phyloP scores from a whole-genome alignment of 2,888 invertebrate species.

The Dasypogon diadema region DNA sequence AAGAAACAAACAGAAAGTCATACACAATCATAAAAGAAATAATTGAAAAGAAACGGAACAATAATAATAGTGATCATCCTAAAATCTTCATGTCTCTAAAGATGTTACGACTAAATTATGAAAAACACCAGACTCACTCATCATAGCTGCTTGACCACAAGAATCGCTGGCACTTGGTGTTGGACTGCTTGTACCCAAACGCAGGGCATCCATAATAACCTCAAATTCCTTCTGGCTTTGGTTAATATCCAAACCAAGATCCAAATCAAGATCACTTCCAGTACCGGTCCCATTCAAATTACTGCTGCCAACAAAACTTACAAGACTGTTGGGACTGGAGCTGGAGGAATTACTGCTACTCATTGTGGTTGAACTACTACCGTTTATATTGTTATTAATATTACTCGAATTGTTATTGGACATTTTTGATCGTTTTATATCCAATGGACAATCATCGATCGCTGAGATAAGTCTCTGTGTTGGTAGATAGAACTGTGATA shows the following conservation, averaged over 20 bases:
- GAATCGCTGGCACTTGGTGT: slow-evolving; percentile 67
- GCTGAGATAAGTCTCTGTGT: slow-evolving; percentile 77
- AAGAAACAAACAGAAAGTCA: slow-evolving; percentile 26
- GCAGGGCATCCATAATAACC: slow-evolving; percentile 69
- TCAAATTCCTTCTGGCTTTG: slow-evolving; percentile 69
- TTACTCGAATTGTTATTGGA: slow-evolving; percentile 39
- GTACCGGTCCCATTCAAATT: not conserved
- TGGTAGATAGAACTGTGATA: slow-evolving; percentile 79
- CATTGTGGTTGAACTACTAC: slow-evolving; percentile 41
- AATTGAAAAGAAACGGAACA: not conserved
- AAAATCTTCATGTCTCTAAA: slow-evolving; percentile 68
- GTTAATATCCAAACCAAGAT: slow-evolving; percentile 66
- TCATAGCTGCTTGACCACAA: slow-evolving; percentile 75
- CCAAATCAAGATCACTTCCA: slow-evolving; percentile 60
- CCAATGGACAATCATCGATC: slow-evolving; percentile 73
- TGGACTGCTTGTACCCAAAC: slow-evolving; percentile 65
- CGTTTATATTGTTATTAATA: slow-evolving; percentile 22
- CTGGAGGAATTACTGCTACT: not conserved
- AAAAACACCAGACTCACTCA: slow-evolving; percentile 70
- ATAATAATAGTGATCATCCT: slow-evolving; percentile 54
- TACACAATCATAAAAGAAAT: slow-evolving; percentile 40
- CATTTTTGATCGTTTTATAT: slow-evolving; percentile 59
- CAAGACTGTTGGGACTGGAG: not conserved
- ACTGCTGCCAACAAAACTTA: not conserved
- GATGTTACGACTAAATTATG: slow-evolving; percentile 68